Evolutionary conservation across 1,140 invertebrate genomes (phyloP).

Genomic region (Akabosia matsudoensis): DNA sequence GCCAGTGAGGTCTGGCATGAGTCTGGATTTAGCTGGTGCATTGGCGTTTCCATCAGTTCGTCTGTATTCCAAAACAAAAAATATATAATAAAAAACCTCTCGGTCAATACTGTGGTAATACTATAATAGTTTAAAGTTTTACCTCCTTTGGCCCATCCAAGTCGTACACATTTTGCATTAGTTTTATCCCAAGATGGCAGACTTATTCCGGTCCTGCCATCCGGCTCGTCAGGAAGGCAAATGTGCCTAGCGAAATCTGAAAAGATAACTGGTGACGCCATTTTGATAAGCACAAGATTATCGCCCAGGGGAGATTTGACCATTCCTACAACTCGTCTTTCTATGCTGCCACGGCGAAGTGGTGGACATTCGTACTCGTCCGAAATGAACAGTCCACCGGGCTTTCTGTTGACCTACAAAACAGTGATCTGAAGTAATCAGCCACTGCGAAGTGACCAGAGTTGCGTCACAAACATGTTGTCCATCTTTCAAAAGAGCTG

Average conservation of each 20-base stretch:
- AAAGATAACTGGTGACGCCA: conserved; percentile 69
- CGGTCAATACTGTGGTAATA: background rate
- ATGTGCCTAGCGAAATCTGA: conserved; percentile 79
- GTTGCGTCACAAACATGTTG: conserved; percentile 84
- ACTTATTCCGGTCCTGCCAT: conserved; percentile 18
- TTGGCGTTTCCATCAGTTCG: conserved; percentile 44
- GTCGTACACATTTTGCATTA: conserved; percentile 36
- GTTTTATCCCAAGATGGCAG: conserved; percentile 41
- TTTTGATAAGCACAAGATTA: conserved; percentile 73
- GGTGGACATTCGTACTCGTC: conserved; percentile 68
- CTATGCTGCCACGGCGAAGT: conserved; percentile 82
- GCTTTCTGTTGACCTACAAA: conserved; percentile 81
- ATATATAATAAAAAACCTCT: background rate
- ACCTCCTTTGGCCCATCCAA: conserved; percentile 47
- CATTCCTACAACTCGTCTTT: conserved; percentile 78
- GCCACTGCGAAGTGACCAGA: conserved; percentile 72
- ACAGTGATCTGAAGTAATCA: conserved; percentile 81
- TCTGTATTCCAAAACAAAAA: conserved; percentile 29
- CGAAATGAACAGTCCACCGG: conserved; percentile 75
- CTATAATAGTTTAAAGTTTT: background rate
- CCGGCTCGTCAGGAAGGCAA: conserved; percentile 62
- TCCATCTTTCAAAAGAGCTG: conserved; percentile 73
- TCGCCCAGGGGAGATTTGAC: conserved; percentile 84
- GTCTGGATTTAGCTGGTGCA: conserved; percentile 42
- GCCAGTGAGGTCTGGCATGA: conserved; percentile 14